phyloP scores from a whole-genome alignment of 2,797 vertebrate genomes.

The Eptatretus atami region DNA sequence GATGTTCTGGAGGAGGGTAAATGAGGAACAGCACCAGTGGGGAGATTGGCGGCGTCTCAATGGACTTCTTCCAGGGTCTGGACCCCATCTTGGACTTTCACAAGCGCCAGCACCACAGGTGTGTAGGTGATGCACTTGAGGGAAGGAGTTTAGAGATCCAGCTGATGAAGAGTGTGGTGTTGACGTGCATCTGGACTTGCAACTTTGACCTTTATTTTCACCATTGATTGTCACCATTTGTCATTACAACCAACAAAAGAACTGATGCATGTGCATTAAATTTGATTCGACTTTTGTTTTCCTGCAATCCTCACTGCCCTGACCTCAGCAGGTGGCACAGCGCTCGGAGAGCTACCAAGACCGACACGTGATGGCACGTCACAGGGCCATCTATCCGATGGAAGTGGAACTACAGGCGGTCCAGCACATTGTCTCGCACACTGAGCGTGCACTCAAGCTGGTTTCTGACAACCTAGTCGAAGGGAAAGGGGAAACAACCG shows the following conservation, averaged over 20 bases:
- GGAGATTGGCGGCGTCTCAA: conserved; percentile 31
- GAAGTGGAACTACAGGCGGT: conserved; percentile 84
- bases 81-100: neutral
- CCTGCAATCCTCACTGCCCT: neutral
- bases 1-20: conserved; percentile 94
- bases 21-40: conserved; percentile 90
- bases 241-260: no score
- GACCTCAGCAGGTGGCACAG: conserved; percentile 31
- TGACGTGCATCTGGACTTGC: neutral
- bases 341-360: conserved; percentile 87
- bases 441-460: conserved; percentile 71
- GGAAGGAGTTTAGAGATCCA: neutral
- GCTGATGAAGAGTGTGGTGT: neutral
- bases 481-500: conserved; percentile 37
- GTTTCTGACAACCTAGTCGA: conserved; percentile 76
- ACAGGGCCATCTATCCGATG: conserved; percentile 74
- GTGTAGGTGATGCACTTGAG: neutral
- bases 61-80: neutral
- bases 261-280: neutral
- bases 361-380: conserved; percentile 88
- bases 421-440: conserved; percentile 91
- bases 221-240: neutral
- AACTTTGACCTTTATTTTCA: neutral
- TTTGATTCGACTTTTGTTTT: conserved; percentile 1
- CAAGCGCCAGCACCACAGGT: conserved; percentile 6